phyloP scores from a whole-genome alignment of 64 coral and sea anemone genomes.

The Actinia equina region DNA sequence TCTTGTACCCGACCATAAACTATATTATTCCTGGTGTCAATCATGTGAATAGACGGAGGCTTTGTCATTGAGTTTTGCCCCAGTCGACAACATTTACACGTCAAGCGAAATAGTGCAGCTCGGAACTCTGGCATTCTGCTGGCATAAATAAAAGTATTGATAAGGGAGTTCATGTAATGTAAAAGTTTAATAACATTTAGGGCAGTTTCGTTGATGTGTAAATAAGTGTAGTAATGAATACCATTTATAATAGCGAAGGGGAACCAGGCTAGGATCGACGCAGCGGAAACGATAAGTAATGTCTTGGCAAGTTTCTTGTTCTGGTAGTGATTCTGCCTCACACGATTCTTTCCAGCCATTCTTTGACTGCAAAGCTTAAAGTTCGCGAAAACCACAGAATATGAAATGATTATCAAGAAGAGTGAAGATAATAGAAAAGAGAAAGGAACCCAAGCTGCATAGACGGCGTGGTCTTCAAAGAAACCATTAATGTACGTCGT shows the following conservation, averaged over 20 bases:
- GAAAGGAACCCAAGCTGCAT: conserved; percentile 17
- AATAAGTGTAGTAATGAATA: conserved; percentile 9
- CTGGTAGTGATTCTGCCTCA: background rate
- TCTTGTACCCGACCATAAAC: background rate
- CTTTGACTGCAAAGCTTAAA: background rate
- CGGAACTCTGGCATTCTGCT: conserved; percentile 26
- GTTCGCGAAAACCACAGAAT: conserved; percentile 18
- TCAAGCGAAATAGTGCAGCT: background rate
- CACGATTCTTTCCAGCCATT: background rate
- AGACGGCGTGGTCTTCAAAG: background rate
- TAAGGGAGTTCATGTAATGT: conserved; percentile 26
- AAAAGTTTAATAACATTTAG: conserved; percentile 9
- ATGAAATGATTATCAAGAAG: background rate
- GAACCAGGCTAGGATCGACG: conserved; percentile 5
- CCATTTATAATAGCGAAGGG: conserved; percentile 11
- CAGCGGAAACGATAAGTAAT: background rate
- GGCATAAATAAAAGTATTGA: conserved; percentile 22
- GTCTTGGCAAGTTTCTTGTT: conserved; percentile 26
- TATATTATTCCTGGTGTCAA: background rate
- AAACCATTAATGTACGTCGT: background rate
- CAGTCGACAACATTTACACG: background rate
- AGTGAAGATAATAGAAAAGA: conserved; percentile 8
- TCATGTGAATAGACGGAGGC: background rate
- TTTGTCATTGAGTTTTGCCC: background rate
- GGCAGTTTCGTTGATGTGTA: background rate